These are phyloP conservation scores for Sylvia borin DNA, from an alignment of 2,797 vertebrate genomes.

Conservation along the genomic window DNA sequence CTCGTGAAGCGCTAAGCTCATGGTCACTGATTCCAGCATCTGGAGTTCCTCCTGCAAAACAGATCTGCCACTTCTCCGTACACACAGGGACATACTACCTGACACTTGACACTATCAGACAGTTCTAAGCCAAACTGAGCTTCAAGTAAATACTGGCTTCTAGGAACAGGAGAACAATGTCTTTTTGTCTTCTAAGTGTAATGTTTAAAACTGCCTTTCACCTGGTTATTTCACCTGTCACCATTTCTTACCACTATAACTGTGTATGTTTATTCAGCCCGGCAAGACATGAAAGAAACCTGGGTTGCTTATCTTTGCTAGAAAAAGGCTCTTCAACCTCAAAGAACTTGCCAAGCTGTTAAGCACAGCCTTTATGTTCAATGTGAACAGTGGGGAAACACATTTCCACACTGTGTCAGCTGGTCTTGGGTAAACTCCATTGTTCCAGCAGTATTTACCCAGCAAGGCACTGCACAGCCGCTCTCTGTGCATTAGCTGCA, in stretches of 20 bases:
- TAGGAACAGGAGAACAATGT: conserved; percentile 33
- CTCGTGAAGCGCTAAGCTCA: accelerated
- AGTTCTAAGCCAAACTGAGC: neutral
- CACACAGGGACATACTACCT: neutral
- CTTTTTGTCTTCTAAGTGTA: conserved; percentile 22
- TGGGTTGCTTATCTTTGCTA: neutral
- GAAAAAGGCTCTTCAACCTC: neutral
- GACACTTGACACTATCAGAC: neutral
- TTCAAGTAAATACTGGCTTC: neutral
- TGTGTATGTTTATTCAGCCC: neutral
- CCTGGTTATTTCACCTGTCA: neutral
- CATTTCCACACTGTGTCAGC: conserved; percentile 1
- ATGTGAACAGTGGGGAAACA: neutral
- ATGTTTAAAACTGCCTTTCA: conserved; percentile 6
- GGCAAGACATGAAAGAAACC: neutral
- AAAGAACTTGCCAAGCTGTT: neutral
- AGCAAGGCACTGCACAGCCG: neutral
- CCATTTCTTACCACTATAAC: neutral
- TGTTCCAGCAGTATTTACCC: conserved; percentile 21
- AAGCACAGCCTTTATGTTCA: neutral
- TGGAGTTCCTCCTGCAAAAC: conserved; percentile 33
- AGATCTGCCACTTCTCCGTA: neutral
- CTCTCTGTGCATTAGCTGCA: neutral
- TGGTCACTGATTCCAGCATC: neutral
- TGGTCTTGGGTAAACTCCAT: neutral